Conservation (phyloP, 2,888 invertebrate species). For the Linyphia triangularis region DNA sequence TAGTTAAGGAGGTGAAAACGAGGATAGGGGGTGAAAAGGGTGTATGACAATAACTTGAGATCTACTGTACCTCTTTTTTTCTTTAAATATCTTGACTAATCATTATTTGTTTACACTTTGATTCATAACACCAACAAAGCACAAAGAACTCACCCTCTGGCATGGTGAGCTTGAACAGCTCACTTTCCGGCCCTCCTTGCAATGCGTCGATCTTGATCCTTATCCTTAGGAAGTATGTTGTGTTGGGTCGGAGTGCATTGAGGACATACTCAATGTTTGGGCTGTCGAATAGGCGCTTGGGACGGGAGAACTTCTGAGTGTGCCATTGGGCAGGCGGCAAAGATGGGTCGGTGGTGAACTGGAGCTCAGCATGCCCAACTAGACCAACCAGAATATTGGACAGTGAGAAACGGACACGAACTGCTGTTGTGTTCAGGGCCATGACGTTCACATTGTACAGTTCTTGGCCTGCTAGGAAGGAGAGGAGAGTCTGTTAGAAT, state of each 20-base stretch:
- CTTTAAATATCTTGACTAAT: too few relatives aligned
- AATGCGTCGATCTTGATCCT: constrained; percentile 88
- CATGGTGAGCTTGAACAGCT: constrained; percentile 87
- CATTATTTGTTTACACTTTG: too few relatives aligned
- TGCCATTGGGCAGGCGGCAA: constrained; percentile 83
- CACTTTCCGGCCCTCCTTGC: constrained; percentile 88
- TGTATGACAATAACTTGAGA: too few relatives aligned
- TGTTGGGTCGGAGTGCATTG: constrained; percentile 87
- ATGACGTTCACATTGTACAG: constrained; percentile 79
- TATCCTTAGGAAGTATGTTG: constrained; percentile 90
- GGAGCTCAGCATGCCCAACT: constrained; percentile 91
- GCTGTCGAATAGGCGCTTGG: constrained; percentile 90
- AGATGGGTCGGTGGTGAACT: constrained; percentile 86
- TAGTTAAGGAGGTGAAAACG: too few relatives aligned
- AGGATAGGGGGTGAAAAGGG: too few relatives aligned
- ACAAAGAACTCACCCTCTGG: constrained; percentile 79
- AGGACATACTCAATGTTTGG: constrained; percentile 91
- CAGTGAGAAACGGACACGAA: constrained; percentile 90
- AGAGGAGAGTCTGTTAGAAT: too few relatives aligned
- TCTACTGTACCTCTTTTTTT: too few relatives aligned
- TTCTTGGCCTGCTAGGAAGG: constrained; percentile 73
- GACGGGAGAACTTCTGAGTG: constrained; percentile 91
- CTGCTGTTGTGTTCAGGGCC: constrained; percentile 88
- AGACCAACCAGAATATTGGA: constrained; percentile 90
- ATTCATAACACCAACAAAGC: too few relatives aligned